A percentile compares a stretch with the other conserved stretches of the same genome.
Conservation (phyloP, 2,113 vertebrate species). For the Propithecus coquereli region DNA sequence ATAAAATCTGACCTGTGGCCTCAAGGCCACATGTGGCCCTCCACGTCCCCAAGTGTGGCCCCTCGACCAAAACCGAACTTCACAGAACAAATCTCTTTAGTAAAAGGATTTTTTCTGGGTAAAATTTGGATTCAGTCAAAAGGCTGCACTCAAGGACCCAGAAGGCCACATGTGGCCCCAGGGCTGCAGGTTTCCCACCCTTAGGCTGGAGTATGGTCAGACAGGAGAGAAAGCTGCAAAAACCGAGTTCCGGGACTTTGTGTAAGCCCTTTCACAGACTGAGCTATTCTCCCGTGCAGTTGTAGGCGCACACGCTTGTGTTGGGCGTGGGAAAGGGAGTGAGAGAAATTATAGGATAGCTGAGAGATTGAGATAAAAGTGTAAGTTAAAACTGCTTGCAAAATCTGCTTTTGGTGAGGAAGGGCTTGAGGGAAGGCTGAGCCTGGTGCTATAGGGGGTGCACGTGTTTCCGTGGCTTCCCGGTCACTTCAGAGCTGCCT, state of each 20-base stretch:
- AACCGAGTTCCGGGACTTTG: no score
- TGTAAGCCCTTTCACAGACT: neutral
- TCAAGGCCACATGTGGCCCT: no score
- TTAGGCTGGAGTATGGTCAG: neutral
- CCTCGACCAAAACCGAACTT: no score
- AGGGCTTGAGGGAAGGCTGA: neutral
- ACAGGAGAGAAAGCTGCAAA: neutral
- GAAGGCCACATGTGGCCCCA: no score
- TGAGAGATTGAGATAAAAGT: neutral
- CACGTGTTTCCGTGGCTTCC: no score
- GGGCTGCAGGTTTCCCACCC: no score
- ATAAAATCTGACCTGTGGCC: neutral
- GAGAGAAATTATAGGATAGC: neutral
- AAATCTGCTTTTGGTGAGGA: neutral
- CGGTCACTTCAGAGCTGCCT: accelerated
- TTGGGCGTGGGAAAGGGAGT: neutral
- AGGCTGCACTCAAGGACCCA: no score
- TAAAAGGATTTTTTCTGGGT: no score
- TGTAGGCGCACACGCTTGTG: accelerated
- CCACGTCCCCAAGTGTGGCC: no score
- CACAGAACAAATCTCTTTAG: no score
- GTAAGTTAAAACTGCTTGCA: neutral
- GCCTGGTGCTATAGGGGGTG: accelerated
- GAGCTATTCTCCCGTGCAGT: accelerated
- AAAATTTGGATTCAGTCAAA: no score